Evolutionary conservation across 2,888 invertebrate genomes (phyloP).

Genomic region (Troides helena): DNA sequence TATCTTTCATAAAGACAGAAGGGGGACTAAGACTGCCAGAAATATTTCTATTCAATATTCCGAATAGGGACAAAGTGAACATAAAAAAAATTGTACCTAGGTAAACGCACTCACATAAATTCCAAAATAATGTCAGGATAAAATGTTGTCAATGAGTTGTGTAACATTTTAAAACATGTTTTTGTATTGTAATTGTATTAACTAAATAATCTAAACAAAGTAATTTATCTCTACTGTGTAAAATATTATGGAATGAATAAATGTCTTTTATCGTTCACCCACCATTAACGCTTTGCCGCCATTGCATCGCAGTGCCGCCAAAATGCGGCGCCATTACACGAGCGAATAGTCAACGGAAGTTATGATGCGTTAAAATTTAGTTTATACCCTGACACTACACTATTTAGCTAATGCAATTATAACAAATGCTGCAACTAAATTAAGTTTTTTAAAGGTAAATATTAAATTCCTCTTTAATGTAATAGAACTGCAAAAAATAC

Average conservation of each 20-base stretch:
- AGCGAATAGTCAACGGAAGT: slow-evolving; percentile 71
- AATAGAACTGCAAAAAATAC: no score
- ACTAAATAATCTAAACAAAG: not conserved
- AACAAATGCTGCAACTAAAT: slow-evolving; percentile 30
- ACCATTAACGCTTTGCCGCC: slow-evolving; percentile 59
- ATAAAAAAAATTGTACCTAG: no score
- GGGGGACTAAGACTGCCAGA: slow-evolving; percentile 1
- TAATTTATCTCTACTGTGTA: slow-evolving; percentile 15
- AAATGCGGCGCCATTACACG: slow-evolving; percentile 76
- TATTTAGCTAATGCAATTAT: slow-evolving; percentile 64
- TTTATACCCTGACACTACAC: slow-evolving; percentile 73
- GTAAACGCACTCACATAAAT: no score
- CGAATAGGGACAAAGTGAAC: no score
- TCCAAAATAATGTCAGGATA: no score
- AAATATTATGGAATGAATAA: slow-evolving; percentile 57
- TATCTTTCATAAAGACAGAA: not conserved
- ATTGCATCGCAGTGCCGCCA: slow-evolving; percentile 58
- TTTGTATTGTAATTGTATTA: not conserved
- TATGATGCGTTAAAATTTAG: slow-evolving; percentile 79
- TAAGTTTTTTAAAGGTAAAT: not conserved
- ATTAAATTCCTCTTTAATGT: not conserved
- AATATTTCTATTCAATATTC: not conserved
- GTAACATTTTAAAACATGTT: not conserved
- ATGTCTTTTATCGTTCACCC: slow-evolving; percentile 69
- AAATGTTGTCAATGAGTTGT: no score